Evolutionary conservation across 2,797 vertebrate genomes (phyloP), one percentile per base, ranked within the genome.

Genomic region (Momotus momota): DNA sequence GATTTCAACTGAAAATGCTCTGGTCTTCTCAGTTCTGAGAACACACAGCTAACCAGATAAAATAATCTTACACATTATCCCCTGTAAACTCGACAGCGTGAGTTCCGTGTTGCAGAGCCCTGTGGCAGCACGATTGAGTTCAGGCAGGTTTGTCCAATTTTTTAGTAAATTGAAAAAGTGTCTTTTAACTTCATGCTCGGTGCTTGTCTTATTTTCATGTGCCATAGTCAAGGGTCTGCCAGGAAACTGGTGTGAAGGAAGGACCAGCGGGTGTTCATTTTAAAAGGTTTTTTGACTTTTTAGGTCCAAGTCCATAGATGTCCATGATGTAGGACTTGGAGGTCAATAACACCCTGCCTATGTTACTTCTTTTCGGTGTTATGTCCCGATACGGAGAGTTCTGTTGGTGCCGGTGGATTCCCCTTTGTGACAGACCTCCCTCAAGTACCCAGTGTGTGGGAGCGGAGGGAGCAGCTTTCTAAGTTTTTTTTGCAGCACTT

Each of bases 391-490:
- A 8, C n/a, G 16, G 40, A 12, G 45, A 48, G 38, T 27, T 48
- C 45, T 49, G 22, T 8, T 69, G 73, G 57, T 1, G 0, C 13
- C 0, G 1, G 19, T 40, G 74, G 55, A 46, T 65, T 83, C 41
- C 64, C 21, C 35, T n/a, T 85, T 33, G 2, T 13, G 48, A 31
- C 2, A 1, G 58, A 31, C 58, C 71, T 33, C 3, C 66, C 70
- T 33, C 22, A 12, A 29, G 46, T 17, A 22, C 31, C 2, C 0
- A 1, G 29, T 1, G 3, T 14, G 33, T 19, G 35, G 29, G 49
- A 55, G 40, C 49, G 60, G 12, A 29, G 40, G 8, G 10, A 82
- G 54, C 79, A 73, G 55, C 80, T 79, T 48, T 73, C 52, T 17
- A 41, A 40, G 29, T 52, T 88, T 86, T 86, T 88, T 55, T 46